A percentile compares a stretch with the other conserved stretches of the same genome.
Conservation (phyloP, 2,888 invertebrate genomes). For the Agrotis ipsilon region DNA sequence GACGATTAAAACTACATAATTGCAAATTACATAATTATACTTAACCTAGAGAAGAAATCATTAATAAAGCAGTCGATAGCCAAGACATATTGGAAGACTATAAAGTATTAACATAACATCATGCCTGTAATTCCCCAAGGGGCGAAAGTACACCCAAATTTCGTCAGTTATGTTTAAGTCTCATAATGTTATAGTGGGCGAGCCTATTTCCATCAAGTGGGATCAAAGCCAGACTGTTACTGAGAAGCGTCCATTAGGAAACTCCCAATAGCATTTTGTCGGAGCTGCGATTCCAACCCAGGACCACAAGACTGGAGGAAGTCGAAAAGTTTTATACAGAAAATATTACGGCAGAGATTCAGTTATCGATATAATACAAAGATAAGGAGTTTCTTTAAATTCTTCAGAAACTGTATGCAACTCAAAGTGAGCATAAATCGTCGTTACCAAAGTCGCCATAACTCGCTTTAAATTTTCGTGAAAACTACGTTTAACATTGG, state of each 20-base stretch:
- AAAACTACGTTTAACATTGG: conserved; percentile 85
- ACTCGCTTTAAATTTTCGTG: conserved; percentile 74
- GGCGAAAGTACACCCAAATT: no score
- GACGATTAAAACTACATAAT: conserved; percentile 50
- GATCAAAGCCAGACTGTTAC: no score
- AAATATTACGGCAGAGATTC: conserved; percentile 47
- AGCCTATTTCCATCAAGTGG: no score
- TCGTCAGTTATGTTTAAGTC: no score
- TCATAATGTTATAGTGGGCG: no score
- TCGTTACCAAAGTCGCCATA: conserved; percentile 70
- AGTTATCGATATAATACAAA: conserved; percentile 24
- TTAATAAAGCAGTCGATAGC: conserved; percentile 25
- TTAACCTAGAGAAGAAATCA: conserved; percentile 32
- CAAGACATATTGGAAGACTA: conserved; percentile 56
- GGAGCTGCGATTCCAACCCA: no score
- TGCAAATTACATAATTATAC: conserved; percentile 31
- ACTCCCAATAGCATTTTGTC: no score
- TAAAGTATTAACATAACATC: no score
- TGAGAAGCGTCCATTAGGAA: no score
- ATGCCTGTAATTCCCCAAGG: no score
- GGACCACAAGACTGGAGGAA: no score
- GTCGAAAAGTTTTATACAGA: conserved; percentile 21
- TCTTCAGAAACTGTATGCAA: conserved; percentile 65
- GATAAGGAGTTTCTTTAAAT: not conserved
- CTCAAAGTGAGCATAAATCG: conserved; percentile 50